Conservation (phyloP, 1,140 invertebrate species). For the Lycorma delicatula region DNA sequence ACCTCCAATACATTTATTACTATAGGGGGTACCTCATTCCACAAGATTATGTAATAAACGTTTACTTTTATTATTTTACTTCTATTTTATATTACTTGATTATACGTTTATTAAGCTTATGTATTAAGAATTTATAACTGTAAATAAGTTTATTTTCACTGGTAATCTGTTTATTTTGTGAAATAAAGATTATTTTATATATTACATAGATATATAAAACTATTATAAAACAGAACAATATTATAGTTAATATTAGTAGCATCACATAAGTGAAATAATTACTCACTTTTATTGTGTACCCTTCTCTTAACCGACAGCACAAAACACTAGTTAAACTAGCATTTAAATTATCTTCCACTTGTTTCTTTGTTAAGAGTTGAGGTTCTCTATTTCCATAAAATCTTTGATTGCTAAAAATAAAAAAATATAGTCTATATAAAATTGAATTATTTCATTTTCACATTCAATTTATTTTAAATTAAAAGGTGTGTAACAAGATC, state of each 20-base stretch:
- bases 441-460: not conserved
- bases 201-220: conserved; percentile 8
- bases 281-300: conserved; percentile 62
- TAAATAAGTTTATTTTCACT: no score
- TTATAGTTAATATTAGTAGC: not conserved
- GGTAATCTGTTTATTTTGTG: no score
- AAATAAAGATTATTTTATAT: no score
- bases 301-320: conserved; percentile 68
- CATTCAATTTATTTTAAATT: no score
- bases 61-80: no score
- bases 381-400: conserved; percentile 48
- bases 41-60: no score
- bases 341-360: conserved; percentile 53
- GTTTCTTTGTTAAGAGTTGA: conserved; percentile 53
- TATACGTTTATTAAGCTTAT: no score
- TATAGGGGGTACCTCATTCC: no score
- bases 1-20: no score
- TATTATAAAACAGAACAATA: conserved; percentile 8
- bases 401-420: conserved; percentile 43
- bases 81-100: no score
- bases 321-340: conserved; percentile 58
- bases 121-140: no score
- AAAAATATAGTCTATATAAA: conserved; percentile 15
- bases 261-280: conserved; percentile 8
- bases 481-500: no score